phyloP scores from a whole-genome alignment of 1,140 invertebrate species.

The Gryon sp. region DNA sequence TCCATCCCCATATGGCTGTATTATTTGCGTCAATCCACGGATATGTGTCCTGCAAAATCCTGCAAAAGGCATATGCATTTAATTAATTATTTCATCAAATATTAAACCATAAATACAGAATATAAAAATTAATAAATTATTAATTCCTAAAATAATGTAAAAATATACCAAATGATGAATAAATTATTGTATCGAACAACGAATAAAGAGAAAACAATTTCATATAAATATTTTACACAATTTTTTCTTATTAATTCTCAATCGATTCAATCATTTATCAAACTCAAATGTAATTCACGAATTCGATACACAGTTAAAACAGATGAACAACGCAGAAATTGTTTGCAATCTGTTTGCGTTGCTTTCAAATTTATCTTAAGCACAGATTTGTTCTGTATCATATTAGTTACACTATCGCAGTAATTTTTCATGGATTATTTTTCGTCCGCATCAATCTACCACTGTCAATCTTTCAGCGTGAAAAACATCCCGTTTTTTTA shows the following conservation, averaged over 20 bases:
- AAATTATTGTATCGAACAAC: no score
- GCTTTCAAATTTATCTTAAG: constrained; percentile 1
- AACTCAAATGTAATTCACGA: no score
- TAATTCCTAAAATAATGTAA: no score
- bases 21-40: constrained; percentile 85
- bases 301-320: no score
- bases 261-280: no score
- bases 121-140: no score
- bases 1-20: constrained; percentile 89
- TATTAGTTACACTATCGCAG: background rate
- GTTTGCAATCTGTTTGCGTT: background rate
- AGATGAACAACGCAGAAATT: background rate
- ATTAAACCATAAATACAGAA: no score
- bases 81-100: no score
- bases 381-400: background rate
- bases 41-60: constrained; percentile 82
- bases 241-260: no score
- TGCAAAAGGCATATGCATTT: constrained; percentile 60
- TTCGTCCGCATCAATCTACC: constrained; percentile 4
- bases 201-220: no score
- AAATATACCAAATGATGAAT: no score
- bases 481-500: constrained; percentile 33
- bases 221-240: no score
- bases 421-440: constrained; percentile 19
- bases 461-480: background rate